Base-by-base conservation (phyloP, 2,113 vertebrate genomes). In the Ornithorhynchus anatinus region DNA sequence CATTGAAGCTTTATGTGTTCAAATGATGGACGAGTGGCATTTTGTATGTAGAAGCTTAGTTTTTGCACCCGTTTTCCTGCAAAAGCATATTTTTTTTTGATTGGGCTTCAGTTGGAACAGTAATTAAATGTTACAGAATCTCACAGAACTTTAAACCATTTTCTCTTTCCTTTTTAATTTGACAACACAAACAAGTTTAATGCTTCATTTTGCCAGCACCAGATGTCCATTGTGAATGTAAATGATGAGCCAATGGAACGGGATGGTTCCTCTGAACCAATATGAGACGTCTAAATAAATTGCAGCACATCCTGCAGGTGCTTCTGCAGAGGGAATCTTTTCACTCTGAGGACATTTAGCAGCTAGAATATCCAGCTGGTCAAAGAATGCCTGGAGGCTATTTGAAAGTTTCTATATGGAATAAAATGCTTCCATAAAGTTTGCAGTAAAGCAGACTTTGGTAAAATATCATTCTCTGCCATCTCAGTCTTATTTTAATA, bases 181-280 rank as follows among this genome's bases (percentile, higher is more conserved):
- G 64, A 64, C 43, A 86, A 77, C 77, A 85, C 72, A 85, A 87
- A 69, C 57, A 88, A 89, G 59, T 81, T 69, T 71, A 67, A 57
- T 74, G 76, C 75, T 90, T 86, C 50, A 50, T 88, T 88, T 80
- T 69, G 66, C 67, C 69, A 72, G 66, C 78, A 79, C 75, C 89
- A 91, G 89, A 84, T 90, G 89, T 79, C 86, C 77, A 82, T 65
- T 84, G 71, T 87, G 88, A 88, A 87, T 84, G 62, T 70, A 81
- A 86, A 84, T 36, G 66, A 89, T 86, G 76, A 92, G 80, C 48
- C 62, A 42, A 57, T 81, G 56, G 74, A 69, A 69, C 75, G 48
- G 59, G 23, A 33, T 25, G 62, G 43, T 44, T 80, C 75, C 69
- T 65, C 69, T 51, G 69, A 86, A 82, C 57, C n/a, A 72, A 77